Evolutionary conservation across 1,140 invertebrate species (phyloP).

Genomic region (Temnothorax curvispinosus): DNA sequence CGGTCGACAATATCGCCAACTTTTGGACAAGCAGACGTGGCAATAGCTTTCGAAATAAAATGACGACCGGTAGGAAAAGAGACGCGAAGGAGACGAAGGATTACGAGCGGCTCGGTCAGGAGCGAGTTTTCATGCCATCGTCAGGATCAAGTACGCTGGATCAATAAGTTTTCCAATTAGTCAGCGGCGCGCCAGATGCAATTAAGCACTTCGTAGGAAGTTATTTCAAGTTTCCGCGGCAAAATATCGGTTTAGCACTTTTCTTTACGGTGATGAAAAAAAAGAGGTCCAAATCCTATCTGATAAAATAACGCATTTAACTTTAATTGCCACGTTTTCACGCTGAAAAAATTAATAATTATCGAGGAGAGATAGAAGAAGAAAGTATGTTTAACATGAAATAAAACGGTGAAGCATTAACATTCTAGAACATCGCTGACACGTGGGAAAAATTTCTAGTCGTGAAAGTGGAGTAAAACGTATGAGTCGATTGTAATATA

Average conservation of each 20-base stretch:
- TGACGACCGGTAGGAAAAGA: constrained; percentile 70
- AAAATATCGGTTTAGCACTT: constrained; percentile 12
- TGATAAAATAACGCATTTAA: not conserved
- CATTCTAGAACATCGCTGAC: constrained; percentile 1
- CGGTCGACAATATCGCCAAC: constrained; percentile 77
- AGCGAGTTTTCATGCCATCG: constrained; percentile 64
- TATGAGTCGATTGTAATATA: not conserved
- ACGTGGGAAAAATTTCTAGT: constrained; percentile 37
- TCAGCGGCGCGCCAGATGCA: not conserved
- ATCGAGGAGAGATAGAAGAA: constrained; percentile 4
- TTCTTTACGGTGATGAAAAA: not conserved
- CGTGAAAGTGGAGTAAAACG: constrained; percentile 35
- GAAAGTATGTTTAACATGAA: constrained; percentile 30
- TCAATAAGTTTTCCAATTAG: constrained; percentile 68
- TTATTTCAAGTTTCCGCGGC: constrained; percentile 11
- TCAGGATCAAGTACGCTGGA: constrained; percentile 79
- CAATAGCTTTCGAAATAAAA: constrained; percentile 77
- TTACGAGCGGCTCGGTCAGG: constrained; percentile 63
- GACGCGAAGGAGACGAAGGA: constrained; percentile 72
- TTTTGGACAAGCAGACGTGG: constrained; percentile 75
- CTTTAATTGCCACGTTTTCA: not conserved
- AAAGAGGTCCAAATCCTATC: not conserved
- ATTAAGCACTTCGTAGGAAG: constrained; percentile 26
- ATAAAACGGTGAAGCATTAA: constrained; percentile 27
- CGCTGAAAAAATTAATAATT: constrained; percentile 16